Evolutionary conservation across 2,888 invertebrate genomes (phyloP).

Genomic region (Dryadula phaetusa): DNA sequence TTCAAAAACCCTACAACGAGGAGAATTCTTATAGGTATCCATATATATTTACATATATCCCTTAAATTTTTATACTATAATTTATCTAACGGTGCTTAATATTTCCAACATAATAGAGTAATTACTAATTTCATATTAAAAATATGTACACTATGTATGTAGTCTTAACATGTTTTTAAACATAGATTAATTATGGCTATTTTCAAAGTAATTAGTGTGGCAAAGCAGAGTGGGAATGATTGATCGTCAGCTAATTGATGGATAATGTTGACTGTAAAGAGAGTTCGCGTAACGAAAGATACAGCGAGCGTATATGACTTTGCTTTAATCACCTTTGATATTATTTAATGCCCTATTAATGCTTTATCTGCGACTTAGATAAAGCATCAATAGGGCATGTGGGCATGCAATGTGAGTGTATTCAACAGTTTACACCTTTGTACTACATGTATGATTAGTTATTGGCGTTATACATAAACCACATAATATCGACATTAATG

Average conservation of each 20-base stretch:
- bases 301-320: neutral
- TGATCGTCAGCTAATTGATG: constrained; percentile 39
- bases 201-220: constrained; percentile 31
- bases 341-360: neutral
- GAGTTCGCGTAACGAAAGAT: constrained; percentile 2
- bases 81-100: too few species aligned
- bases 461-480: constrained; percentile 27
- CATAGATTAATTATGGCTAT: constrained; percentile 26
- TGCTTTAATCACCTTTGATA: neutral
- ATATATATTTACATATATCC: too few species aligned
- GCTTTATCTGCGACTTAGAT: neutral
- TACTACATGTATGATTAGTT: constrained; percentile 16
- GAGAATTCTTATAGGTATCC: too few species aligned
- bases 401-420: neutral
- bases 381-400: neutral
- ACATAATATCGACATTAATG: constrained; percentile 30
- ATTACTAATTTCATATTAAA: neutral
- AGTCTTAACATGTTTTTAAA: constrained; percentile 23
- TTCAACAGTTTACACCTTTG: neutral
- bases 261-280: constrained; percentile 31
- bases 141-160: neutral
- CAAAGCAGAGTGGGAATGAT: constrained; percentile 31
- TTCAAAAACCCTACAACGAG: too few species aligned
- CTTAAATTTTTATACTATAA: too few species aligned
- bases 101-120: too few species aligned